A percentile compares a stretch with the other conserved stretches of the same genome.
Evolutionary conservation across 2,113 vertebrate genomes (phyloP).

Genomic region (Xenopus tropicalis): UCB_Xtro_10.0 CM004450.2:99210501-99211000

Average conservation of each 20-base stretch:
- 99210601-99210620: too few relatives aligned
- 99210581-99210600: too few relatives aligned
- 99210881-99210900: slow-evolving; percentile 54
- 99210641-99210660: too few relatives aligned
- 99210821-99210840: slow-evolving; percentile 54
- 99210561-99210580: too few relatives aligned
- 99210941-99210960: slow-evolving; percentile 60
- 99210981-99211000: slow-evolving; percentile 58
- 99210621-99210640: too few relatives aligned
- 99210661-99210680: too few relatives aligned
- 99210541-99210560: too few relatives aligned
- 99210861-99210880: slow-evolving; percentile 51
- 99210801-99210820: slow-evolving; percentile 42
- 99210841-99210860: slow-evolving; percentile 49
- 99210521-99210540: too few relatives aligned
- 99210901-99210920: slow-evolving; percentile 56
- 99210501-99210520: too few relatives aligned
- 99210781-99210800: slow-evolving; percentile 12
- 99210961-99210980: slow-evolving; percentile 58
- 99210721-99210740: background rate
- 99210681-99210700: too few relatives aligned
- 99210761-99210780: background rate
- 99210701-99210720: background rate
- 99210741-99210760: slow-evolving; percentile 18
- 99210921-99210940: slow-evolving; percentile 57